Base-by-base conservation (phyloP, 1,140 invertebrate species). In the Anastrepha obliqua region DNA sequence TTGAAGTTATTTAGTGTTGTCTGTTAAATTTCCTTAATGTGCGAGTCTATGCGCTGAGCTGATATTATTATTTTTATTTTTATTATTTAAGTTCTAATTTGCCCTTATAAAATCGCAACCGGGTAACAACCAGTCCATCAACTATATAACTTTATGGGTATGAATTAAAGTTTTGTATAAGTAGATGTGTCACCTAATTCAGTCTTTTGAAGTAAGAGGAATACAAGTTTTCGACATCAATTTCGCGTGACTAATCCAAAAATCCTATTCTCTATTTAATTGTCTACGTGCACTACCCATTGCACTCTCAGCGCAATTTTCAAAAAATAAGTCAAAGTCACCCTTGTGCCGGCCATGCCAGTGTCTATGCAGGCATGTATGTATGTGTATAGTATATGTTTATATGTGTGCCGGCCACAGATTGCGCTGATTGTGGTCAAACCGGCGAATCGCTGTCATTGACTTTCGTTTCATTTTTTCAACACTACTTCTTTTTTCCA, bases 391-490 rank as follows among this genome's bases (percentile, higher is more conserved):
- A 47, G 5, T 5, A 81, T 2, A 13, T 20, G 17, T 29, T 55
- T 55, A 29, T 4, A 0, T 74, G 6, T 74, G 5, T 55, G 47
- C 9, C 47, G 13, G 2, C 47, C 47, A 6, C 74, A 81, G 74
- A 20, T 81, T 55, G n/a, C 17, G 44, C 51, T 81, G 74, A 55
- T 81, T 81, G 74, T 81, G 74, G 74, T 81, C 47, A 81, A 81
- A 81, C 47, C 74, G 44, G 47, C 74, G 55, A 29, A 81, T 55
- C 74, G 74, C 47, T 81, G 74, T 81, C 74, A 81, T 81, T 81
- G 74, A 81, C 74, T 81, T 81, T 55, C 47, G 29, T 81, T 81
- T 81, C 20, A 55, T 81, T 81, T 55, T 81, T 81, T 81, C 74
- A 20, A 55, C 74, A 55, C n/a, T 9, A 11, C 55, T 81, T 20